Base-by-base conservation (phyloP, 2,888 invertebrate species). In the Cistogaster globosa region DNA sequence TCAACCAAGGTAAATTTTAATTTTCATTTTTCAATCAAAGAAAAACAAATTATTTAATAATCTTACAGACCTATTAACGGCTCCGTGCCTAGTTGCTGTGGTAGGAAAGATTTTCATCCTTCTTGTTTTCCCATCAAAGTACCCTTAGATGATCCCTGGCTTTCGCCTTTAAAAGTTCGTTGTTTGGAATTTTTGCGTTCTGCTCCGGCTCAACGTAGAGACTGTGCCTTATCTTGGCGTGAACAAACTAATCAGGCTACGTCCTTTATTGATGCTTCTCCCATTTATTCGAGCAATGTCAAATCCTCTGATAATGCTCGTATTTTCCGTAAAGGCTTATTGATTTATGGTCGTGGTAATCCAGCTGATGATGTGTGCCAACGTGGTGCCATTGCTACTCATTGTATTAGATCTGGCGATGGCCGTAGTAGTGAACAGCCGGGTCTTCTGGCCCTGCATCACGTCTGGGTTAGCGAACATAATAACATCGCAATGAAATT, bases 161-260 rank as follows among this genome's bases (percentile, higher is more conserved):
- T 96, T 89, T 94, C 95, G 0, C 94, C 94, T 0, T 94, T 95
- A 32, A 96, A 96, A 0, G 94, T 97, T 1, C 93, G 94, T 1
- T 97, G 97, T 89, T 92, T 97, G 90, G 97, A 97, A 93, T 97
- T 97, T 90, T 94, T 97, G 22, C 94, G 97, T 0, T 97, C 97
- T 12, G 96, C 96, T 0, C 96, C 97, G 0, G 96, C 97, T 0
- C 96, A 97, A 2, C 93, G 95, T 4, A 95, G 96, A 60, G 96
- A 96, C 91, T 97, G 97, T 89, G 94, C 95, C 9, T 93, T 97
- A 16, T 97, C 97, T 12, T 96, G 96, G 93, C 93, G 97, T 1
- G 97, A 97, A 89, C 97, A 97, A 92, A 95, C 97, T 80, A 96
- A 97, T 91, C 97, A 97, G 87, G 95, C 96, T 5, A 97, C 97